Evolutionary conservation across 2,888 invertebrate species (phyloP).

Genomic region (Invenusta paracnida): DNA sequence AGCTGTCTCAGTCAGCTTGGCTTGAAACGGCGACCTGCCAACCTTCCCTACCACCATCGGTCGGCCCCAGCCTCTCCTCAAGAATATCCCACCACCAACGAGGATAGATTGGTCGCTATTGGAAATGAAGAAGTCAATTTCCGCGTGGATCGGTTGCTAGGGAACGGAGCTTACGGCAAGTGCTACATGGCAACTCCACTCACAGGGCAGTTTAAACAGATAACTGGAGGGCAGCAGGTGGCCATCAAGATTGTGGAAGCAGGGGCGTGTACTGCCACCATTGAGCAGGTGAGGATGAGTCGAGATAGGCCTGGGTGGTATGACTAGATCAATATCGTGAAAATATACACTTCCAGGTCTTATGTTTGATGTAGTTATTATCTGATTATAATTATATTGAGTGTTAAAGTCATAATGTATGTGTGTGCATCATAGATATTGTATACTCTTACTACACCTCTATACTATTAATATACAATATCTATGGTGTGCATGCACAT

Average conservation of each 20-base stretch:
- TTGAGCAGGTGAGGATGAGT: not conserved
- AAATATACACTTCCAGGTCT: too few relatives aligned
- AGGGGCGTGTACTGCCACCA: not conserved
- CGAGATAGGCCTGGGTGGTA: too few relatives aligned
- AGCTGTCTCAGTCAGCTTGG: not conserved
- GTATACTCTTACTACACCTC: too few relatives aligned
- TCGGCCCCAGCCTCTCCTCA: not conserved
- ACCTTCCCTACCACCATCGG: not conserved
- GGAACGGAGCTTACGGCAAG: not conserved
- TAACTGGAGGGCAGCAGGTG: not conserved
- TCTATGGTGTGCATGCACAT: too few relatives aligned
- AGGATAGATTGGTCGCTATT: too few relatives aligned
- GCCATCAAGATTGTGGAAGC: not conserved
- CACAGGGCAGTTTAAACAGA: not conserved
- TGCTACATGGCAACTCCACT: not conserved
- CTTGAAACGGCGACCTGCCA: not conserved
- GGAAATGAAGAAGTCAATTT: not conserved
- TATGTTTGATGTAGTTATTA: too few relatives aligned
- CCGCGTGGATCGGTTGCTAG: not conserved
- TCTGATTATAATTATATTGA: too few relatives aligned
- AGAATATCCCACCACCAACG: too few relatives aligned
- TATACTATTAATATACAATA: too few relatives aligned
- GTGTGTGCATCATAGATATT: too few relatives aligned
- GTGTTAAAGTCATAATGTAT: too few relatives aligned
- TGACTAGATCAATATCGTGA: too few relatives aligned